Conservation (phyloP, 1,140 invertebrate genomes). For the Bacillus rossius region DNA sequence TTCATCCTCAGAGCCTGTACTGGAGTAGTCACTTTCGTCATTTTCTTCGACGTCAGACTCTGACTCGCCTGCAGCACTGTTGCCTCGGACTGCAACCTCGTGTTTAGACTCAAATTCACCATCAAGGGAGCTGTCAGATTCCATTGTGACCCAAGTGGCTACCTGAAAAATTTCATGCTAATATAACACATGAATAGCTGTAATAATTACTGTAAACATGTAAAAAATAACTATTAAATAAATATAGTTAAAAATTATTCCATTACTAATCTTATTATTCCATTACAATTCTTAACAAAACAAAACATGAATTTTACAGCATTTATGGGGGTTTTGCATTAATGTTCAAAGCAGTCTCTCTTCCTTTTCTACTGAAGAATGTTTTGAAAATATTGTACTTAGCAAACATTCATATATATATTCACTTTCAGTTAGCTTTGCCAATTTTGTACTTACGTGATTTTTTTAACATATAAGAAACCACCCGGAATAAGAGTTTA, state of each 20-base stretch:
- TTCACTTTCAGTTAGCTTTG: too few species aligned
- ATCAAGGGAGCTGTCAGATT: slow-evolving; percentile 19
- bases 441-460: neutral
- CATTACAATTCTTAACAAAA: too few species aligned
- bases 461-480: neutral
- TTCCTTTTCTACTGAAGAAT: too few species aligned
- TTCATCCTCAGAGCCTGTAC: neutral
- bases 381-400: too few species aligned
- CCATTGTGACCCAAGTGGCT: slow-evolving; percentile 3
- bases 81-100: neutral
- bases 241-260: neutral
- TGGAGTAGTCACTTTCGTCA: neutral
- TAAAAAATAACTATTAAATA: neutral
- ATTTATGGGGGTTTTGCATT: too few species aligned
- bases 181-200: too few species aligned
- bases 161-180: slow-evolving; percentile 5
- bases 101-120: slow-evolving; percentile 14
- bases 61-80: neutral
- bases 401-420: too few species aligned
- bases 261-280: neutral
- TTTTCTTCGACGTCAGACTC: neutral
- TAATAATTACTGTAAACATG: too few species aligned
- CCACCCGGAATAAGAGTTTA: neutral
- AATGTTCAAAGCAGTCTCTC: too few species aligned
- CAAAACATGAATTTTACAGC: too few species aligned